Base-by-base conservation (phyloP, 2,113 vertebrate genomes). In the Odobenus rosmarus region DNA sequence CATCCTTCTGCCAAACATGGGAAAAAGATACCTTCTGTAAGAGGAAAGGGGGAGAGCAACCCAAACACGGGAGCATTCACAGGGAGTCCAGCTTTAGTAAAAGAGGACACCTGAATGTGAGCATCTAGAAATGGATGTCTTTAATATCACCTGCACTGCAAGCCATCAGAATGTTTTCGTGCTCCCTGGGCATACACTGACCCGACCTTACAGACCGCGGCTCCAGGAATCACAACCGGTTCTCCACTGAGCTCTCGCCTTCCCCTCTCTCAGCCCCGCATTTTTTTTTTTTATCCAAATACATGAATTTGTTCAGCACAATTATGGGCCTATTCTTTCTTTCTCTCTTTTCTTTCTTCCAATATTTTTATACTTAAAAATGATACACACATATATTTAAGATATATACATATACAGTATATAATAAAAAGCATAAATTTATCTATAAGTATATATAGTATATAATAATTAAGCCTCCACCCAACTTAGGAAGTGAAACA, bases 361-460 rank as follows among this genome's bases (percentile, higher is more conserved):
- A 80, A 39, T 94, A 94, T 64, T 86, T 71, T 71, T 59, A 89
- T 85, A 86, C 28, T 55, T 85, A 51, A 57, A 71, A 87, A 76
- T 53, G 23, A 90, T 51, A 59, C 10, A 19, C 31, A 51, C 46
- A 77, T 10, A 53, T 51, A 62, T 74, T 21, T 55, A 39, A 90
- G 26, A 59, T 23, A 53, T 42, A 61, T 79, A 76, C 1, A 46
- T 36, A 46, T 49, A 51, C 31, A 72, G 19, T 53, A 28, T 28
- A 39, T 72, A 36, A 51, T 23, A 71, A 39, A 23, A 82, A 62
- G 24, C 14, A 7, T 94, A 74, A 33, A 42, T 55, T 36, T 74
- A 62, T 33, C 26, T 62, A 62, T 55, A 28, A 55, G 64, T 46
- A 76, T 76, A 64, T 28, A 8, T 74, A 36, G 7, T 57, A 94